Conservation (phyloP, 2,113 vertebrate species). For the Glaucomys volans region DNA sequence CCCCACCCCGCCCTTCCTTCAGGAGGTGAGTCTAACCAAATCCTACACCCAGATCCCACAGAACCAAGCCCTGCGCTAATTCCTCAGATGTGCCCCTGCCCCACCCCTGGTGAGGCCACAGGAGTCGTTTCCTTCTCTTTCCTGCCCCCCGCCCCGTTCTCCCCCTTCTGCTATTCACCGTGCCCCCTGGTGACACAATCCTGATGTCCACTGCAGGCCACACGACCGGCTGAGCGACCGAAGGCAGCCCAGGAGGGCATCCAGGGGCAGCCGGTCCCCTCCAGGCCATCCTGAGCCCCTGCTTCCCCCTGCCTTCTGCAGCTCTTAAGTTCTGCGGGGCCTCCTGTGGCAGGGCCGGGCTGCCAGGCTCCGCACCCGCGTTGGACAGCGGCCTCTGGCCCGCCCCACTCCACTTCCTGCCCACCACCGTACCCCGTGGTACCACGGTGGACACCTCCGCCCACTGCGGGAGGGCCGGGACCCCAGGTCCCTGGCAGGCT, state of each 20-base stretch:
- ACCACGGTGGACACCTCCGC: no score
- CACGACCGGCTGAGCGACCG: background rate
- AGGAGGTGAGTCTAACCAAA: background rate
- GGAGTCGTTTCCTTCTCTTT: background rate
- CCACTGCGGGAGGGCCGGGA: no score
- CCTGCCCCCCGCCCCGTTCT: background rate
- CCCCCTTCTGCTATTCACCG: no score
- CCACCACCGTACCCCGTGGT: no score
- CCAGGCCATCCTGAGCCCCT: background rate
- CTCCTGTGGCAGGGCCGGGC: background rate
- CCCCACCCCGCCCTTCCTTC: background rate
- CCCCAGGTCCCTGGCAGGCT: rapidly evolving
- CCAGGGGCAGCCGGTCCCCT: no score
- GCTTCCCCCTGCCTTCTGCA: rapidly evolving
- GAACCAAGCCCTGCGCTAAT: no score
- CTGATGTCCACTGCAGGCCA: background rate
- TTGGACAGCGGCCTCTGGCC: background rate
- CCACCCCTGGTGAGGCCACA: background rate
- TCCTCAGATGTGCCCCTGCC: background rate
- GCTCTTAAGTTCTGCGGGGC: background rate
- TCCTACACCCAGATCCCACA: background rate
- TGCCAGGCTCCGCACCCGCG: no score
- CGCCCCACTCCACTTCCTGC: no score
- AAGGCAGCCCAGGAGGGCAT: background rate
- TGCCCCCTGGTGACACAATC: background rate